phyloP scores from a whole-genome alignment of 2,888 invertebrate genomes.

The Osedax fenrisi region DNA sequence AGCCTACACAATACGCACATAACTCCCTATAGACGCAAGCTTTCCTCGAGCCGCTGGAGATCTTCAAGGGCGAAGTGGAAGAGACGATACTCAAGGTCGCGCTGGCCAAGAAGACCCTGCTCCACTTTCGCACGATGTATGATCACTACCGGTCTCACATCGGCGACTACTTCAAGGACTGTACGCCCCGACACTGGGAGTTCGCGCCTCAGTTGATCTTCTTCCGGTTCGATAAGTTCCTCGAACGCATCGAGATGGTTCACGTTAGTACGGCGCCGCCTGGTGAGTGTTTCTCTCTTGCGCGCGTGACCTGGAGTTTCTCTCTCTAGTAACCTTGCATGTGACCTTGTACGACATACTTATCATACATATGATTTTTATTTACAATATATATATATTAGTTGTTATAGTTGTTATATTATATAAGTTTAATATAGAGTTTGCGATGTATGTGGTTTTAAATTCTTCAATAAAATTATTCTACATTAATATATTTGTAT shows the following conservation, averaged over 20 bases:
- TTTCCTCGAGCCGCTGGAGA: slow-evolving; percentile 75
- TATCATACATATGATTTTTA: too few species aligned
- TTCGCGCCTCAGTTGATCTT: slow-evolving; percentile 50
- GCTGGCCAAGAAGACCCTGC: slow-evolving; percentile 42
- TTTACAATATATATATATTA: too few species aligned
- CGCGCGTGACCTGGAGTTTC: too few species aligned
- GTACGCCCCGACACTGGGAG: slow-evolving; percentile 47
- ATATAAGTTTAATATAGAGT: too few species aligned
- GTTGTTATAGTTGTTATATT: too few species aligned
- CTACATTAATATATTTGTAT: too few species aligned
- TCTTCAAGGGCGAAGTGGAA: slow-evolving; percentile 86
- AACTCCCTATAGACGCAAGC: slow-evolving; percentile 79
- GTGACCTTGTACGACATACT: too few species aligned
- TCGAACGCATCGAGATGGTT: slow-evolving; percentile 46
- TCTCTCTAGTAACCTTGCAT: too few species aligned
- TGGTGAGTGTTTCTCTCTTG: not conserved
- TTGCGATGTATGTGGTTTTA: too few species aligned
- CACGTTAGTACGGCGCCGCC: slow-evolving; percentile 39
- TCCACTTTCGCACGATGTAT: slow-evolving; percentile 45
- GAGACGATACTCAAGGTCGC: slow-evolving; percentile 73
- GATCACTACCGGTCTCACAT: slow-evolving; percentile 47
- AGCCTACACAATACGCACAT: too few species aligned
- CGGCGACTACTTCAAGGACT: slow-evolving; percentile 48
- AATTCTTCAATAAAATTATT: too few species aligned
- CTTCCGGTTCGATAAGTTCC: slow-evolving; percentile 48